phyloP scores from a whole-genome alignment of 2,888 invertebrate genomes.

The Pterobdella sp. region DNA sequence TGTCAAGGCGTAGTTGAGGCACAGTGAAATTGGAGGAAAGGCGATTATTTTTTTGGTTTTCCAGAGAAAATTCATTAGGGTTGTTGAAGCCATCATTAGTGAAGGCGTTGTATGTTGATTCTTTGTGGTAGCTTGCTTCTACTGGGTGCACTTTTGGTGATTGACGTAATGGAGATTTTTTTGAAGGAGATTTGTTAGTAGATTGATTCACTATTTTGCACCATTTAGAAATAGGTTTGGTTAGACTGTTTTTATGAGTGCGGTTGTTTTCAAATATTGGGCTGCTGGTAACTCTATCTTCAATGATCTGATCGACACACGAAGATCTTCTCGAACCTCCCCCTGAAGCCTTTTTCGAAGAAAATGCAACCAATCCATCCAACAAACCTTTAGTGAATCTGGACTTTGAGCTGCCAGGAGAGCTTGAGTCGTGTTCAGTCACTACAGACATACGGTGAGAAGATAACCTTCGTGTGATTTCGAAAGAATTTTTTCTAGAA shows the following conservation, averaged over 20 bases:
- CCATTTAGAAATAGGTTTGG: conserved; percentile 36
- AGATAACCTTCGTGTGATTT: conserved; percentile 12
- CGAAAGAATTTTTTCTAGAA: conserved; percentile 14
- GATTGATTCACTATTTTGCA: conserved; percentile 33
- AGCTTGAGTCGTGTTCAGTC: conserved; percentile 19
- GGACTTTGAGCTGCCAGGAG: conserved; percentile 5
- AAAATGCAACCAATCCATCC: conserved; percentile 25
- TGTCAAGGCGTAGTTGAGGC: conserved; percentile 20
- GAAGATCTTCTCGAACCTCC: conserved; percentile 20
- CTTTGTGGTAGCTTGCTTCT: not conserved
- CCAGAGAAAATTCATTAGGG: not conserved
- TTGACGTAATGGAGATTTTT: conserved; percentile 13
- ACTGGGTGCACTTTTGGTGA: conserved; percentile 12
- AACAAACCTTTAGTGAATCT: conserved; percentile 20
- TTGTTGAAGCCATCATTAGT: conserved; percentile 22
- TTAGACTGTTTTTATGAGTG: not conserved
- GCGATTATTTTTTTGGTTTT: conserved; percentile 52
- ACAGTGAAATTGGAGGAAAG: not conserved
- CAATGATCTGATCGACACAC: conserved; percentile 8
- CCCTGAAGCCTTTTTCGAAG: not conserved
- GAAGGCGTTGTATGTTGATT: conserved; percentile 2
- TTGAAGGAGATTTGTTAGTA: not conserved
- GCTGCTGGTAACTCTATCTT: conserved; percentile 8
- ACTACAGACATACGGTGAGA: conserved; percentile 21
- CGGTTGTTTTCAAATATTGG: conserved; percentile 4